Percentiles rank a stretch among this genome's conserved stretches.
Conservation (phyloP, 37 sponge, comb jelly and placozoan species). For the Spongilla lacustris region DNA sequence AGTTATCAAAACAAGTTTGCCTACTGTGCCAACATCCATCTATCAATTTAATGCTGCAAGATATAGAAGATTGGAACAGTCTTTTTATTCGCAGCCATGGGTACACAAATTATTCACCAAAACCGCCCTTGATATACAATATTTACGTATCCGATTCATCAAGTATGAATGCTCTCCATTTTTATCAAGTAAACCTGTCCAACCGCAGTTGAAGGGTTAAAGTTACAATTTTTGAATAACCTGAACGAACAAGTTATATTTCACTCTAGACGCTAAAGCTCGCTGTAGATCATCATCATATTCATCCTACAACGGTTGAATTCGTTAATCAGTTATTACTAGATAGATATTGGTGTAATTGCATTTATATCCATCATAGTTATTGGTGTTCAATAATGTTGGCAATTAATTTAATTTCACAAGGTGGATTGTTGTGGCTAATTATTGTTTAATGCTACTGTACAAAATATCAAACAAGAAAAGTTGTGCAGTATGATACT, state of each 20-base stretch:
- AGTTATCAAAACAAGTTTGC: neutral
- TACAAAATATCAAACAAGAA: neutral
- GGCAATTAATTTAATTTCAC: neutral
- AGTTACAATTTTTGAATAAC: neutral
- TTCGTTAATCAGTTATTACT: neutral
- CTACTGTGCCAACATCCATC: neutral
- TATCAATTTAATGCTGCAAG: neutral
- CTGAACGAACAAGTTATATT: neutral
- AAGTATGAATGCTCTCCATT: neutral
- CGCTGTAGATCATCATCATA: neutral
- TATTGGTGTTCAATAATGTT: neutral
- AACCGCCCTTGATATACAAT: neutral
- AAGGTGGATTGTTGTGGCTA: neutral
- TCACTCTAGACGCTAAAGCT: neutral
- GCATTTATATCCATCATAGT: slow-evolving; percentile 1
- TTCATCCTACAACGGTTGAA: neutral
- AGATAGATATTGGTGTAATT: neutral
- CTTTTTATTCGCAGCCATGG: neutral
- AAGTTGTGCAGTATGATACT: neutral
- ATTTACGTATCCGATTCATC: neutral
- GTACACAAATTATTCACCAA: neutral
- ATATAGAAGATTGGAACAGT: neutral
- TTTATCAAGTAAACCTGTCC: neutral
- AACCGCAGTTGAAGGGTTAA: slow-evolving; percentile 1
- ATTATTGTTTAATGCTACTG: neutral